phyloP scores from a whole-genome alignment of 2,113 vertebrate species.

The Sander vitreus region DNA sequence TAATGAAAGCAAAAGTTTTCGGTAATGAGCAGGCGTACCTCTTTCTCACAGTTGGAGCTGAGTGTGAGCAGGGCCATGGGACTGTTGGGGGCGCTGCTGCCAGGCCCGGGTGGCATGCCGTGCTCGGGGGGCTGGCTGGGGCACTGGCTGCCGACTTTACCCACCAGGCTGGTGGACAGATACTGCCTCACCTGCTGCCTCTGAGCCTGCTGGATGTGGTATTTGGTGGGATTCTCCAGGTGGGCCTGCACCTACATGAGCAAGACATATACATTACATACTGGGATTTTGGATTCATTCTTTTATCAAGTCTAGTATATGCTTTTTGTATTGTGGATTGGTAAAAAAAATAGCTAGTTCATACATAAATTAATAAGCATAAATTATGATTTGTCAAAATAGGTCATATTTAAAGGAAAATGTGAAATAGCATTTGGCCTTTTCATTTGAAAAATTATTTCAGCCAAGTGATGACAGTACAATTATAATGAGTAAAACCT shows the following conservation, averaged over 20 bases:
- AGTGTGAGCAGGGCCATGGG: constrained; percentile 91
- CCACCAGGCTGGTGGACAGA: constrained; percentile 93
- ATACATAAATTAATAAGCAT: neutral
- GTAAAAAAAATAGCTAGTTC: neutral
- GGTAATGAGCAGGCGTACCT: constrained; percentile 70
- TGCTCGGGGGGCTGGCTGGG: constrained; percentile 93
- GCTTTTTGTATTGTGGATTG: neutral
- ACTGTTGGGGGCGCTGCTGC: constrained; percentile 89
- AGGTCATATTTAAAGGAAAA: neutral
- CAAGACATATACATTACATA: neutral
- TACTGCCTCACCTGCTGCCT: constrained; percentile 98
- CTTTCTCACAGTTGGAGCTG: constrained; percentile 87
- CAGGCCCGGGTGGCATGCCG: constrained; percentile 91
- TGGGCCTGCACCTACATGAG: constrained; percentile 92
- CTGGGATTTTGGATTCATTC: neutral
- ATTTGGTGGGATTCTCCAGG: constrained; percentile 96
- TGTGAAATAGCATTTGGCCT: neutral
- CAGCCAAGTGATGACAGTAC: too few relatives aligned
- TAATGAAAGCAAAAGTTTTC: neutral
- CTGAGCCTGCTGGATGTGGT: constrained; percentile 97
- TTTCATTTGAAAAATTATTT: neutral
- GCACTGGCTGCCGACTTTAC: constrained; percentile 93
- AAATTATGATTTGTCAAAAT: neutral
- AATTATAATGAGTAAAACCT: neutral
- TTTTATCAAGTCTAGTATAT: neutral